Evolutionary conservation across 1,140 invertebrate species (phyloP).

Genomic region (Meteorus sp.): DNA sequence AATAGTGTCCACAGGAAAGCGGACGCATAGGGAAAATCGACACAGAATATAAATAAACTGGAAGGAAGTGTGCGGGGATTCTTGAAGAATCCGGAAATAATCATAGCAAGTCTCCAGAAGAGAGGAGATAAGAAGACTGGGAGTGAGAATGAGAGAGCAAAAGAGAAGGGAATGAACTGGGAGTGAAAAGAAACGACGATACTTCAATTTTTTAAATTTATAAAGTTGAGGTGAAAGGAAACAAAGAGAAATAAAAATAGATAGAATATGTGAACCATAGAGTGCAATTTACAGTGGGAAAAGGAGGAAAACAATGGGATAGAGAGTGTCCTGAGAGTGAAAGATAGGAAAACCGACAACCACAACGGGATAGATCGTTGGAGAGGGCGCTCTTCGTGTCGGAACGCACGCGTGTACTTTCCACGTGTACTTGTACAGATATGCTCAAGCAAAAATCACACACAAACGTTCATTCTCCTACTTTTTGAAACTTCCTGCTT

Average conservation of each 20-base stretch:
- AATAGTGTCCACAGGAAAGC: too few relatives aligned
- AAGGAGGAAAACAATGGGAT: conserved; percentile 10
- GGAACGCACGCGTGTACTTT: conserved; percentile 27
- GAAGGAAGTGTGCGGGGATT: too few relatives aligned
- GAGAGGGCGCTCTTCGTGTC: conserved; percentile 18
- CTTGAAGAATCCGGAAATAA: too few relatives aligned
- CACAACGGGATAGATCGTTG: conserved; percentile 20
- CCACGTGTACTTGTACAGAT: conserved; percentile 28
- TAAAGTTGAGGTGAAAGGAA: conserved; percentile 9
- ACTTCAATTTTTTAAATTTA: conserved; percentile 26
- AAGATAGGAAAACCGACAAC: too few relatives aligned
- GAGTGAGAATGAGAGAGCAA: conserved; percentile 1
- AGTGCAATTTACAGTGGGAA: conserved; percentile 16
- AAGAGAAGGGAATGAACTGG: background rate
- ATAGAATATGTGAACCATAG: background rate
- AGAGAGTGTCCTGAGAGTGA: too few relatives aligned
- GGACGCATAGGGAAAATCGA: too few relatives aligned
- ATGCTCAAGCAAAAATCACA: conserved; percentile 13
- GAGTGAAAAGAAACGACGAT: conserved; percentile 7
- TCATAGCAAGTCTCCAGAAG: too few relatives aligned
- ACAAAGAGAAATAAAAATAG: conserved; percentile 4
- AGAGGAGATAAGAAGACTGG: too few relatives aligned
- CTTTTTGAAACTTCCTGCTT: too few relatives aligned
- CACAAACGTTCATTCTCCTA: background rate
- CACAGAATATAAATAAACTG: too few relatives aligned